Conservation (phyloP, 2,797 vertebrate species). For the Orientallactaga sibirica region DNA sequence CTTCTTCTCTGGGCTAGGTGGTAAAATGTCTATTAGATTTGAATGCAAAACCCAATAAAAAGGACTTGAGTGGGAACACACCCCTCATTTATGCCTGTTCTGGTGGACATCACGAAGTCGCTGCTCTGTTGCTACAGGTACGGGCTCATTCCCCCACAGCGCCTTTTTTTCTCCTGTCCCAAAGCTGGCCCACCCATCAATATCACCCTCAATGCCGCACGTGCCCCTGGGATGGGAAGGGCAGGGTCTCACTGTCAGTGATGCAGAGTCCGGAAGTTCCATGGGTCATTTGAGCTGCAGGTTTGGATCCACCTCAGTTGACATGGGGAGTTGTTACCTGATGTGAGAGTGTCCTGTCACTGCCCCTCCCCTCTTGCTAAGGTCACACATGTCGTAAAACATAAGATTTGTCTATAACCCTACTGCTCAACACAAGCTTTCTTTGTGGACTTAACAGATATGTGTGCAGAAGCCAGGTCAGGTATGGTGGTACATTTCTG, state of each 20-base stretch:
- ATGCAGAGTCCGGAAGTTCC: no score
- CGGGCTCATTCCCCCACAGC: background rate
- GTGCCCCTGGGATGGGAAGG: background rate
- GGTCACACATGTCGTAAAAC: background rate
- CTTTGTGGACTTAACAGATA: background rate
- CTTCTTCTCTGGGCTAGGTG: constrained; percentile 88
- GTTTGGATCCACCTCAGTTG: no score
- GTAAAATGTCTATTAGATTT: constrained; percentile 92
- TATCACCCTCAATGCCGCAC: background rate
- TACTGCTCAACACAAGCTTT: background rate
- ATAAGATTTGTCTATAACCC: background rate
- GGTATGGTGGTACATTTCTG: background rate
- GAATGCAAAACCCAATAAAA: constrained; percentile 95
- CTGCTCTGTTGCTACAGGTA: constrained; percentile 92
- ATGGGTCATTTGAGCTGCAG: background rate
- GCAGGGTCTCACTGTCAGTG: rapidly evolving
- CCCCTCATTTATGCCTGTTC: constrained; percentile 94
- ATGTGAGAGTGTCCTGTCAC: background rate
- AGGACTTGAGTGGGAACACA: constrained; percentile 95
- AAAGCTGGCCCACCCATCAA: background rate
- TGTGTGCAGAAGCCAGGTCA: background rate
- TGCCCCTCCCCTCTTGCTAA: background rate
- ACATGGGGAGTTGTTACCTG: background rate
- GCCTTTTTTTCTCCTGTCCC: background rate
- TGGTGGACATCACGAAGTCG: constrained; percentile 91